Evolutionary conservation across 2,113 vertebrate species (phyloP), one percentile per base, ranked within the genome.

Genomic region (Mus spicilegus): DNA sequence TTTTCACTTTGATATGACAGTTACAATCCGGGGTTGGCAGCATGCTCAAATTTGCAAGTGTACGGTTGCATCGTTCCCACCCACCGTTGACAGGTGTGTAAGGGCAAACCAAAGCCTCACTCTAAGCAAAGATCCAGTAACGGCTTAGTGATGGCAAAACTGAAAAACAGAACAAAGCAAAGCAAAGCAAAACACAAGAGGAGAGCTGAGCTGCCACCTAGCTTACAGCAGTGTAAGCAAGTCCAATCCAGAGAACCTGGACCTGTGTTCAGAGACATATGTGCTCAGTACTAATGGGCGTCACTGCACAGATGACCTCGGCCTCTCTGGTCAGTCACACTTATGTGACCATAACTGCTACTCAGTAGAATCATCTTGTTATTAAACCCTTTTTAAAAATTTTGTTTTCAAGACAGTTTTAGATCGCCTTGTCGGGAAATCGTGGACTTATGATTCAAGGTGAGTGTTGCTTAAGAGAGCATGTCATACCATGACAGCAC

Each of bases 401-500:
- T 88, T 88, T 76, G n/a, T 77, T 91, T 77, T 84, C 93, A 19
- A 51, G 28, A 82, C 8, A 54, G 16, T 70, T 95, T 87, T 70
- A 76, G 46, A 63, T 42, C 54, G 33, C 65, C 14, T 51, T 26
- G 22, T 67, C 46, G 12, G 76, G 72, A 14, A 65, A 42, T 80
- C n/a, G 12, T 63, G 22, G 22, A 63, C 70, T 70, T 51, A 92
- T 69, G 36, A 75, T 84, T 95, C 13, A 8, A 49, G 51, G 58
- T 54, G 33, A 85, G 76, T 33, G 26, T 65, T 70, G 16, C 36
- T 82, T 84, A 95, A 93, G 87, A 97, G 46, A 54, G 69, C 94
- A 81, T 81, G 39, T 36, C 28, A 84, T 49, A 61, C 28, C 12
- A n/a, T 69, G 63, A 75, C n/a, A 76, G 72, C 17, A 11, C 54